phyloP scores from a whole-genome alignment of 2,797 vertebrate species.

The Tapera naevia region DNA sequence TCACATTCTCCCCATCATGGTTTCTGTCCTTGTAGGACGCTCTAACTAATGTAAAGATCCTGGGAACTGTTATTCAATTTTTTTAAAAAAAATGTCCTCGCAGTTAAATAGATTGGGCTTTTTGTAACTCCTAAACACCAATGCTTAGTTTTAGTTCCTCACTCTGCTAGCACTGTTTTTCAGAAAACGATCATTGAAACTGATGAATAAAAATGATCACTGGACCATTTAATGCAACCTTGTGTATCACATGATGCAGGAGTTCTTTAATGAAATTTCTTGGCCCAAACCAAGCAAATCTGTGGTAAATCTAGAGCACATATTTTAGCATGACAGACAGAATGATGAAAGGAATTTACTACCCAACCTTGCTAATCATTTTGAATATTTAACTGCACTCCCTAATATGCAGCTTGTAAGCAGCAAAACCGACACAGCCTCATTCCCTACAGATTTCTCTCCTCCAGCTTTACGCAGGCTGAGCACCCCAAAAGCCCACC shows the following conservation, averaged over 20 bases:
- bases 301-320: slow-evolving; percentile 52
- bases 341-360: slow-evolving; percentile 62
- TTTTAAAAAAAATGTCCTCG: not conserved
- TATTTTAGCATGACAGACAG: slow-evolving; percentile 61
- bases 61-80: slow-evolving; percentile 47
- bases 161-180: not conserved
- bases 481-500: not conserved
- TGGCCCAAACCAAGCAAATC: slow-evolving; percentile 50
- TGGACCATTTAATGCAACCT: slow-evolving; percentile 45
- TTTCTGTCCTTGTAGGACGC: slow-evolving; percentile 57
- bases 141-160: not conserved
- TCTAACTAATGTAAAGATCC: slow-evolving; percentile 63
- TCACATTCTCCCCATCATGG: slow-evolving; percentile 32
- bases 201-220: slow-evolving; percentile 38
- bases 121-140: slow-evolving; percentile 10
- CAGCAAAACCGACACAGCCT: not conserved
- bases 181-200: slow-evolving; percentile 17
- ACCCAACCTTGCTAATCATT: slow-evolving; percentile 42
- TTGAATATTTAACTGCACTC: slow-evolving; percentile 39
- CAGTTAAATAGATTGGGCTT: slow-evolving; percentile 19
- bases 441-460: not conserved
- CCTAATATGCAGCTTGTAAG: not conserved
- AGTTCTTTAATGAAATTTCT: slow-evolving; percentile 64
- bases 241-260: slow-evolving; percentile 41
- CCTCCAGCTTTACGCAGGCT: not conserved